A percentile compares a stretch with the other conserved stretches of the same genome.
Evolutionary conservation across 2,888 invertebrate genomes (phyloP).

Genomic region (Perdita meconis): DNA sequence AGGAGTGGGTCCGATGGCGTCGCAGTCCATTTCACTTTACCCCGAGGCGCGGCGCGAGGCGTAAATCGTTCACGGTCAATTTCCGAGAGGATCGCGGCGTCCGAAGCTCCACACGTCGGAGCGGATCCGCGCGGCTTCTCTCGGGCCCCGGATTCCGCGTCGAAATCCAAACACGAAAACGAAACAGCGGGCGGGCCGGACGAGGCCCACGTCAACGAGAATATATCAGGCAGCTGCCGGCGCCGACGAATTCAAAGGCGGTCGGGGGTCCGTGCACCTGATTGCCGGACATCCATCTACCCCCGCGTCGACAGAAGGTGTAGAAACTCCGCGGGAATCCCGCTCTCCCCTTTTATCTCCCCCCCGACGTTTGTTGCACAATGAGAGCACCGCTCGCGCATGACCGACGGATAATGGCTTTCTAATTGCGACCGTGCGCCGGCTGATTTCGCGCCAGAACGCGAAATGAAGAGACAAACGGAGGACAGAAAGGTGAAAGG

Average conservation of each 20-base stretch:
- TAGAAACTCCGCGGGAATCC: constrained; percentile 58
- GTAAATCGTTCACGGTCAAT: constrained; percentile 65
- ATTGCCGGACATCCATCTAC: constrained; percentile 75
- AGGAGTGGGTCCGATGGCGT: constrained; percentile 17
- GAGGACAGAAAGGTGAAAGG: constrained; percentile 10
- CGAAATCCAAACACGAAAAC: constrained; percentile 60
- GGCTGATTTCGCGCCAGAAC: constrained; percentile 34
- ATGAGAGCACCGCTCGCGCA: constrained; percentile 31
- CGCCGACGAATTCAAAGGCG: constrained; percentile 60
- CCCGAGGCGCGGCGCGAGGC: constrained; percentile 36
- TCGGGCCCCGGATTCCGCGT: constrained; percentile 26
- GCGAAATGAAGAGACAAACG: constrained; percentile 8
- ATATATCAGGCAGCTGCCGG: constrained; percentile 66
- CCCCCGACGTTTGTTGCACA: constrained; percentile 53
- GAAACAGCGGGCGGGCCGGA: constrained; percentile 62
- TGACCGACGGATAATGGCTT: constrained; percentile 72
- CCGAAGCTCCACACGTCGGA: constrained; percentile 15
- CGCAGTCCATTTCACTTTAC: constrained; percentile 47
- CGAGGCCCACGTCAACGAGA: constrained; percentile 63
- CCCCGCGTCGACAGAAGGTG: constrained; percentile 62
- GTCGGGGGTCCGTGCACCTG: constrained; percentile 71
- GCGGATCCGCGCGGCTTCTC: constrained; percentile 32
- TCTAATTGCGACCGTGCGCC: constrained; percentile 74
- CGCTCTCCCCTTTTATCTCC: no score
- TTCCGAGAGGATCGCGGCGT: constrained; percentile 32